Base-by-base conservation (phyloP, 1,140 invertebrate genomes). In the Zaprionus vittiger region DNA sequence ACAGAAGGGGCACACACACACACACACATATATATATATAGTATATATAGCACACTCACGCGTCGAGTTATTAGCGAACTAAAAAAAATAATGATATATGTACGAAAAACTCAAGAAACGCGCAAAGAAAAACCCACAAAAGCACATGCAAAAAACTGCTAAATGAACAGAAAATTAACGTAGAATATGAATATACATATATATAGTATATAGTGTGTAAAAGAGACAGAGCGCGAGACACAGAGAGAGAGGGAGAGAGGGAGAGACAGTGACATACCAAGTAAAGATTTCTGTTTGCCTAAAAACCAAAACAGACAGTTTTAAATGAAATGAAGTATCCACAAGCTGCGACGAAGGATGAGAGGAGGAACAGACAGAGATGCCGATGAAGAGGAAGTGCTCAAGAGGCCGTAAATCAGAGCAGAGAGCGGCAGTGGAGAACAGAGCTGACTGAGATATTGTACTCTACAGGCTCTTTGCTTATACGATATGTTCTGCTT, bases 361-460 rank as follows among this genome's bases (percentile, higher is more conserved):
- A 66, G 62, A 47, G 61, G 56, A 47, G 55, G 38, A 57, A 44
- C 54, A 44, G 44, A 52, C 47, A 49, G 22, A 81, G 68, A 73
- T 81, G 81, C 72, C 71, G 77, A 72, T 87, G 68, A 76, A 84
- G 77, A 86, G 83, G 83, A 86, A 86, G 80, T 87, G 77, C 77
- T 56, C 71, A 65, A 65, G 66, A 83, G 70, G 59, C 74, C 62
- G 71, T 84, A 89, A 89, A 87, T 86, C 83, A 84, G 81, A 81
- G 85, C 81, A 77, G 20, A 38, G 61, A 20, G 4, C 24, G 24
- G 20, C 49, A 38, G 38, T 26, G 63, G 41, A 80, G 47, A 52
- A 34, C 15, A 11, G 17, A 31, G 24, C 24, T 26, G 26, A 62
- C 26, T 28, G 60, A 52, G 38, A 38, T 76, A 66, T 71, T 67